These are phyloP conservation scores for Chromoteleia sp. DNA, from an alignment of 2,888 invertebrate species.

Conservation along the genomic window DNA sequence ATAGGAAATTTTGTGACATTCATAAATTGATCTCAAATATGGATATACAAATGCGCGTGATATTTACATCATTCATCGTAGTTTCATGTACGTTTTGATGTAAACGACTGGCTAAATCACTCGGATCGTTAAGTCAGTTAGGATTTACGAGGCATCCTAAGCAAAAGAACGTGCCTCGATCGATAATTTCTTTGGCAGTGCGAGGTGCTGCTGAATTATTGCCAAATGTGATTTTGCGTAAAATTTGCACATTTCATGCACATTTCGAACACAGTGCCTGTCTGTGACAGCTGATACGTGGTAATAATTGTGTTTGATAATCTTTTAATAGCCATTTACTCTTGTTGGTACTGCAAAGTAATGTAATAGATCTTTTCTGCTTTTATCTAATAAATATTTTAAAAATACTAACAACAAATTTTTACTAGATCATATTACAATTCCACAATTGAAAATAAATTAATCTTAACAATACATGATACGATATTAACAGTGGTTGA, in stretches of 20 bases:
- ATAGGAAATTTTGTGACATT: too few species aligned
- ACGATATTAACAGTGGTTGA: too few species aligned
- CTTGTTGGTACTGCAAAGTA: too few species aligned
- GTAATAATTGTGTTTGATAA: too few species aligned
- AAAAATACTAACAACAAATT: too few species aligned
- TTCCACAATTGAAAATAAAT: too few species aligned
- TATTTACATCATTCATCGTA: conserved; percentile 36
- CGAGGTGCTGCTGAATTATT: conserved; percentile 38
- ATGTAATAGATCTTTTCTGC: too few species aligned
- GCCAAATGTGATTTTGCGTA: conserved; percentile 59
- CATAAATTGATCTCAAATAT: conserved; percentile 20
- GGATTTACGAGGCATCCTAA: conserved; percentile 59
- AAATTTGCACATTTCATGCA: conserved; percentile 14
- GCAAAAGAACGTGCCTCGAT: conserved; percentile 52
- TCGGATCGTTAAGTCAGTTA: conserved; percentile 55
- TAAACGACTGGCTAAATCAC: conserved; percentile 56
- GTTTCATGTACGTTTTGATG: conserved; percentile 39
- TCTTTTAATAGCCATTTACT: too few species aligned
- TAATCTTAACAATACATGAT: too few species aligned
- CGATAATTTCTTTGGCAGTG: conserved; percentile 67
- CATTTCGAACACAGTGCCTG: neutral
- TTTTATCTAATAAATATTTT: too few species aligned
- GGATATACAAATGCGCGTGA: conserved; percentile 14
- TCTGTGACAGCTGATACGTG: neutral
- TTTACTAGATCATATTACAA: too few species aligned